Evolutionary conservation across 2,888 invertebrate genomes (phyloP), one percentile per base, ranked within the genome.

Genomic region (Netelia inedita): DNA sequence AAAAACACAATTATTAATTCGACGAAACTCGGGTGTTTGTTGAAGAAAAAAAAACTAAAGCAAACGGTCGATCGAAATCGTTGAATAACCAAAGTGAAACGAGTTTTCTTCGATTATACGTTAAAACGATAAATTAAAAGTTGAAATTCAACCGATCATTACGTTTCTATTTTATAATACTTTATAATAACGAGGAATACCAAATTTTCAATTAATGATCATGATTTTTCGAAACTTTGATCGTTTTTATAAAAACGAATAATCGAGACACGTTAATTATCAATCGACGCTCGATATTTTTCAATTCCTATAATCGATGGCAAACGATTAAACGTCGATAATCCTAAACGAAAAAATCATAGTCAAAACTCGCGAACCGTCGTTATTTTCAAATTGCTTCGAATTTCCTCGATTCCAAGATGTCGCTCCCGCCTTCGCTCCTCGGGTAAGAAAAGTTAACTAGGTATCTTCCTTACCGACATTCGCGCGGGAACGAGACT

Each of bases 391-490:
- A 16, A 53, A 53, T 10, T 46, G 0, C 14, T 14, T 43, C 46
- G 46, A 11, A 14, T 46, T 46, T 46, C 0, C 46, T 46, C 46
- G 1, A 14, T 1, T 14, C 11, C 3, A 10, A 46, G 46, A 10
- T 14, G 10, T 2, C 11, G 10, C 19, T 50, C 66, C 19, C 19
- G 41, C 8, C 14, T 79, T 23, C 19, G 19, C 16, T 46, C 72
- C 3, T 16, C 57, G 43, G 72, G 66, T 72, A 66, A 23, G 2
- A n/a, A 63, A 55, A 41, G 14, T 46, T 72, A 8, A 2, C 10
- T 8, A 43, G 65, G 43, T 65, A 66, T 57, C 72, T 57, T 16
- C 43, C n/a, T 43, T 79, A 79, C 65, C 65, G 72, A 72, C 8
- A 21, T 23, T n/a, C 28, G n/a, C 28, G n/a, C 14, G 16, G 19